These are phyloP conservation scores for Diphyllodes magnificus DNA, from an alignment of 2,113 vertebrate species.

Conservation along the genomic window DNA sequence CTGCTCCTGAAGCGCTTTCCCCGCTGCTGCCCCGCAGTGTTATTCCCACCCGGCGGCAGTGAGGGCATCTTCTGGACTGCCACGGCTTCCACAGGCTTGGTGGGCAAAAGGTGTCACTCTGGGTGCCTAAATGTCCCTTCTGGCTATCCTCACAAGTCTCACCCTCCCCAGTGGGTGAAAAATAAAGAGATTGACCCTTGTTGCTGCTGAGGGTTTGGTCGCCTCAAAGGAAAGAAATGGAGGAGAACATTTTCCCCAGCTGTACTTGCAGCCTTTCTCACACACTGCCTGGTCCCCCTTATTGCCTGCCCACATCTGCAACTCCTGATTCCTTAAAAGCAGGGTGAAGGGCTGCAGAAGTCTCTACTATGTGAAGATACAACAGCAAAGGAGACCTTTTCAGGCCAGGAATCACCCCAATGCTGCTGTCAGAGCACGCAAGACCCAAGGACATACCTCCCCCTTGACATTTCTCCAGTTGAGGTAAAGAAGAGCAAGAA, in stretches of 20 bases:
- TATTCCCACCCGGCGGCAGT: accelerated
- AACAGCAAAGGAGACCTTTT: neutral
- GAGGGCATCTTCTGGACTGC: neutral
- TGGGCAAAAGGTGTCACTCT: neutral
- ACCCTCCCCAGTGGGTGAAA: neutral
- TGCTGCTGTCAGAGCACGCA: neutral
- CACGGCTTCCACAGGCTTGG: neutral
- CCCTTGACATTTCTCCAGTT: accelerated
- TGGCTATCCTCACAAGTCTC: neutral
- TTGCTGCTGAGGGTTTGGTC: neutral
- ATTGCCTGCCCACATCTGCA: neutral
- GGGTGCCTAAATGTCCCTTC: neutral
- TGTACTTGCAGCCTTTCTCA: accelerated
- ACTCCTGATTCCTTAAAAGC: neutral
- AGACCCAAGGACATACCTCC: neutral
- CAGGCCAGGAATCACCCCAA: neutral
- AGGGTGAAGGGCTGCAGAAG: neutral
- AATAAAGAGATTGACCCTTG: neutral
- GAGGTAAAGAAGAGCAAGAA: neutral
- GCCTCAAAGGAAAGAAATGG: neutral
- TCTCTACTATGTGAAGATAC: accelerated
- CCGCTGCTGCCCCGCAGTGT: accelerated
- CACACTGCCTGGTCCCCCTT: neutral
- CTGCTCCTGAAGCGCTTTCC: neutral
- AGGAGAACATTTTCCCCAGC: accelerated